A percentile compares a stretch with the other conserved stretches of the same genome.
Evolutionary conservation across 2,888 invertebrate genomes (phyloP).

Genomic region (Tetragonula carbonaria): DNA sequence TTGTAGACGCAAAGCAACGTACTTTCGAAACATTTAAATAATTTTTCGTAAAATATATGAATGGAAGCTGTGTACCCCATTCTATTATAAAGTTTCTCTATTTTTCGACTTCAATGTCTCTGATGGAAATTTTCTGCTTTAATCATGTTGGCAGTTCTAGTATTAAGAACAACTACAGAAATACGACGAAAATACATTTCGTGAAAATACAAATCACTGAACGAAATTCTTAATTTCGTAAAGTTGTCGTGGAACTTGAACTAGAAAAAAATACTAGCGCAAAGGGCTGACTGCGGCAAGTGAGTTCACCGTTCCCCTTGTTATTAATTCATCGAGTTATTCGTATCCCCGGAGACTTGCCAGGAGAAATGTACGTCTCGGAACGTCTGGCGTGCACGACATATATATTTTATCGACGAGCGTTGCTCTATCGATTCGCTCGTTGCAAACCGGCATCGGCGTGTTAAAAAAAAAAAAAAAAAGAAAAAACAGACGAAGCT

Average conservation of each 20-base stretch:
- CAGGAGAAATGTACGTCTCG: conserved; percentile 18
- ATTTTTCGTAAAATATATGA: too few relatives aligned
- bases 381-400: conserved; percentile 5
- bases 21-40: too few relatives aligned
- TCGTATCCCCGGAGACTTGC: background rate
- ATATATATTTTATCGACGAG: conserved; percentile 30
- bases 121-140: too few relatives aligned
- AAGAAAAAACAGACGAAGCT: background rate
- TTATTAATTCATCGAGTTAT: conserved; percentile 27
- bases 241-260: background rate
- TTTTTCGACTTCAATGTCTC: too few relatives aligned
- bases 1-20: too few relatives aligned
- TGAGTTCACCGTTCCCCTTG: background rate
- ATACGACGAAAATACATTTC: too few relatives aligned
- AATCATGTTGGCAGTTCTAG: too few relatives aligned
- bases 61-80: too few relatives aligned
- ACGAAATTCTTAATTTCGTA: background rate
- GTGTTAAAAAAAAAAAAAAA: background rate
- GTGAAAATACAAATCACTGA: too few relatives aligned
- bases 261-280: background rate
- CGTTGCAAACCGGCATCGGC: background rate
- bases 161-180: too few relatives aligned
- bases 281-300: background rate
- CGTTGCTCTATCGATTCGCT: conserved; percentile 27
- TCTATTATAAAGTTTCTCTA: too few relatives aligned